These are phyloP conservation scores for Cyclargus thomasi DNA, from an alignment of 1,140 invertebrate species.

Conservation along the genomic window DNA sequence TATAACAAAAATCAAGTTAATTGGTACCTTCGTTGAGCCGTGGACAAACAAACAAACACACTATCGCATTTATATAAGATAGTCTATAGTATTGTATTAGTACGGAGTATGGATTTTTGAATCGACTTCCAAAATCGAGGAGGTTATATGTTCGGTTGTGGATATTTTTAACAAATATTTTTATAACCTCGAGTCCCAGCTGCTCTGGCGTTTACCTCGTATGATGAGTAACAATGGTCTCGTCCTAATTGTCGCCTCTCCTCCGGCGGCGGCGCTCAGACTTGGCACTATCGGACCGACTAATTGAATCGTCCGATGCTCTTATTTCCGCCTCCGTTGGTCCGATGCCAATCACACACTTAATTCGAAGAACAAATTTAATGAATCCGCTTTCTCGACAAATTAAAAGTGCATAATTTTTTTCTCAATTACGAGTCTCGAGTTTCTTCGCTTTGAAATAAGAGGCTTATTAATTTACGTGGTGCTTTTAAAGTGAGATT, in stretches of 20 bases:
- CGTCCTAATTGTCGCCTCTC: background rate
- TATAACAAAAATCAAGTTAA: too few relatives aligned
- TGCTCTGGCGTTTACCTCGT: background rate
- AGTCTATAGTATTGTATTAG: too few relatives aligned
- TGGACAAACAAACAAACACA: too few relatives aligned
- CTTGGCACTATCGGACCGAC: slow-evolving; percentile 28
- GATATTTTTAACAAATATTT: too few relatives aligned
- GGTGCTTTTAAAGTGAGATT: background rate
- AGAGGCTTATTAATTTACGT: slow-evolving; percentile 5
- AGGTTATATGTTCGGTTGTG: too few relatives aligned
- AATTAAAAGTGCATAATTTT: slow-evolving; percentile 6
- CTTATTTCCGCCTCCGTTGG: slow-evolving; percentile 22
- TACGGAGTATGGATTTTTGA: too few relatives aligned
- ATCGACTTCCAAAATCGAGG: too few relatives aligned
- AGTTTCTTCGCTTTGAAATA: background rate
- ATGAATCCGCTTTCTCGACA: slow-evolving; percentile 11
- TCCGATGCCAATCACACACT: slow-evolving; percentile 27
- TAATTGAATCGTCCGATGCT: slow-evolving; percentile 28
- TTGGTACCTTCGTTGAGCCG: too few relatives aligned
- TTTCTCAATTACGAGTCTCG: background rate
- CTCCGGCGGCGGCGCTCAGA: slow-evolving; percentile 21
- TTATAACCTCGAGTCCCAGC: too few relatives aligned
- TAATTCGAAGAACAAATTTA: slow-evolving; percentile 9
- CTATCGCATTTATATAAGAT: too few relatives aligned
- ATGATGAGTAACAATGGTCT: background rate